These are phyloP conservation scores for Melinaea menophilus DNA, from an alignment of 2,888 invertebrate genomes.

Conservation along the genomic window DNA sequence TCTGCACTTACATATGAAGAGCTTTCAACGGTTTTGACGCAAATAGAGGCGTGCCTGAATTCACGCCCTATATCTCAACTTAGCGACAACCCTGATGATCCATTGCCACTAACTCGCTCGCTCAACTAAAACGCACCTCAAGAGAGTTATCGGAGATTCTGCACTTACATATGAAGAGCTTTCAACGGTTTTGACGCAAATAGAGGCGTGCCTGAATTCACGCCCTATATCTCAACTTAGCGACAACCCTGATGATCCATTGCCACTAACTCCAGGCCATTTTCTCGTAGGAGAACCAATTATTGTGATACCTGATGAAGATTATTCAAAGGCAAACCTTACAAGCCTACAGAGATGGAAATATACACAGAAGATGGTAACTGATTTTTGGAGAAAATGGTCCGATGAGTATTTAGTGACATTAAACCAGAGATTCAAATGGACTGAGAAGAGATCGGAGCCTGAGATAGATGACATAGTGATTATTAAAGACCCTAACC, in stretches of 20 bases:
- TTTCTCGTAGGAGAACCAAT: slow-evolving; percentile 21
- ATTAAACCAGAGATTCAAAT: slow-evolving; percentile 18
- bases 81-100: no score
- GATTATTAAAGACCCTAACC: slow-evolving; percentile 23
- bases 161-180: no score
- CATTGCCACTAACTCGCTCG: slow-evolving; percentile 2
- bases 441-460: slow-evolving; percentile 12
- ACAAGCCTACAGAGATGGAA: slow-evolving; percentile 26
- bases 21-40: no score
- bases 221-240: no score
- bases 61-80: no score
- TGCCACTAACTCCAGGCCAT: slow-evolving; percentile 19
- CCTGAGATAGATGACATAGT: slow-evolving; percentile 24
- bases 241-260: no score
- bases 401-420: slow-evolving; percentile 18
- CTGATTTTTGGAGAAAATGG: slow-evolving; percentile 23
- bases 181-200: no score
- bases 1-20: no score
- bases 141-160: no score
- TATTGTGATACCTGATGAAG: slow-evolving; percentile 8
- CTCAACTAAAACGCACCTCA: no score
- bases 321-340: slow-evolving; percentile 11
- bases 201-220: no score
- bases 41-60: no score
- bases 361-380: slow-evolving; percentile 13